Conservation (phyloP, 92 coral and sea anemone genomes). For the Meandrina meandrites region DNA sequence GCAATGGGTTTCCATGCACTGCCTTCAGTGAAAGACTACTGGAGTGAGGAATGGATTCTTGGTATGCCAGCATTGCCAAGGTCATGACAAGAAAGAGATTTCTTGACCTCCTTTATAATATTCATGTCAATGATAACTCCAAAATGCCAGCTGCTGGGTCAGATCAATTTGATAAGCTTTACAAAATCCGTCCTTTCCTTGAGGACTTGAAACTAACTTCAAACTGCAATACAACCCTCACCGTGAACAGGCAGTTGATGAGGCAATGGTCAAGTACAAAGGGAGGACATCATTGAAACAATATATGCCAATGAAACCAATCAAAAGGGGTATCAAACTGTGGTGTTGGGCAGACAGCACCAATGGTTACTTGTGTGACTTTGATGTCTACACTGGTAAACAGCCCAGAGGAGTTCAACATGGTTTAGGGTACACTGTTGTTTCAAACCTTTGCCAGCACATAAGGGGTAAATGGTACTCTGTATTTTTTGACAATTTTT, state of each 20-base stretch:
- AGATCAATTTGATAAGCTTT: slow-evolving; percentile 43
- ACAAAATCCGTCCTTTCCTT: slow-evolving; percentile 40
- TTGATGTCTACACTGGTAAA: slow-evolving; percentile 46
- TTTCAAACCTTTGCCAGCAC: slow-evolving; percentile 1
- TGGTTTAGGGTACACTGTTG: slow-evolving; percentile 32
- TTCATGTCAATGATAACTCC: slow-evolving; percentile 44
- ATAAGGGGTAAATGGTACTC: slow-evolving; percentile 28
- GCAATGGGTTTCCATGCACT: neutral
- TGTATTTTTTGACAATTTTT: slow-evolving; percentile 45
- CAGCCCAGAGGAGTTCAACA: neutral
- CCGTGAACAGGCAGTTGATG: slow-evolving; percentile 37
- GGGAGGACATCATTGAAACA: slow-evolving; percentile 37
- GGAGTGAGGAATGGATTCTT: slow-evolving; percentile 30
- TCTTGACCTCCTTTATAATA: slow-evolving; percentile 1
- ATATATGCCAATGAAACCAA: slow-evolving; percentile 52
- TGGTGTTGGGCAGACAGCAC: slow-evolving; percentile 41
- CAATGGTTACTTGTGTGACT: slow-evolving; percentile 25
- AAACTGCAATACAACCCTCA: slow-evolving; percentile 12
- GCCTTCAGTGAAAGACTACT: slow-evolving; percentile 13
- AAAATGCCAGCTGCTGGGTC: slow-evolving; percentile 51
- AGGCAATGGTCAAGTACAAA: slow-evolving; percentile 42
- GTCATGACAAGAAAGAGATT: slow-evolving; percentile 36
- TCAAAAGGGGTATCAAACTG: slow-evolving; percentile 42
- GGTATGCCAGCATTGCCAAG: slow-evolving; percentile 32
- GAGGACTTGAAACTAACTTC: slow-evolving; percentile 32